Evolutionary conservation across 2,888 invertebrate species (phyloP).

Genomic region (Dimorphilus gyrociliatus): DNA sequence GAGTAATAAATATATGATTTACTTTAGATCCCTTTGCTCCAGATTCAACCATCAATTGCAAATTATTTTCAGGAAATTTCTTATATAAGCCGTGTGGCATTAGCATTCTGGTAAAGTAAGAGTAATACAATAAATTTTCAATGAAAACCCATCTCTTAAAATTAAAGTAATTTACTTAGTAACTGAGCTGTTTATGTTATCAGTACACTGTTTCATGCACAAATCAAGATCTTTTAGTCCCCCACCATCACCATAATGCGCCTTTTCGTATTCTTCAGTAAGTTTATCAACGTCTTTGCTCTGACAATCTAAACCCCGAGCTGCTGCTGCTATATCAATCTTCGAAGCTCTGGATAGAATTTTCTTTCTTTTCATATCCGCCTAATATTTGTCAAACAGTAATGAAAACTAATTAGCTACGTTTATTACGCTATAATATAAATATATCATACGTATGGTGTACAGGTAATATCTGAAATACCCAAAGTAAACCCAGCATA

Average conservation of each 20-base stretch:
- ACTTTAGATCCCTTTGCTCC: constrained; percentile 96
- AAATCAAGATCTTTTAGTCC: constrained; percentile 59
- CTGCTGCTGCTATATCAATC: constrained; percentile 48
- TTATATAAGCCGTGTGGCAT: constrained; percentile 64
- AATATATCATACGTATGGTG: constrained; percentile 18
- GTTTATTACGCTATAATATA: no score
- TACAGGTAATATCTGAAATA: constrained; percentile 78
- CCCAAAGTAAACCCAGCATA: constrained; percentile 81
- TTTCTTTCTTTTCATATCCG: constrained; percentile 50
- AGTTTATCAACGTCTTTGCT: constrained; percentile 44
- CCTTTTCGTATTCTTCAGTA: constrained; percentile 51
- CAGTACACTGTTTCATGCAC: constrained; percentile 57
- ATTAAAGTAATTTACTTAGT: constrained; percentile 50
- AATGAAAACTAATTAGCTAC: no score
- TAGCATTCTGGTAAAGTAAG: constrained; percentile 46
- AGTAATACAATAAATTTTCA: neutral
- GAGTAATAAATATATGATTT: constrained; percentile 19
- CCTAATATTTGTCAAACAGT: no score
- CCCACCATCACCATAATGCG: constrained; percentile 48
- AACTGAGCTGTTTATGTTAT: constrained; percentile 72
- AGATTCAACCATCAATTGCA: constrained; percentile 95
- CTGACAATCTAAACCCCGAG: constrained; percentile 52
- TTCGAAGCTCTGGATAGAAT: constrained; percentile 48
- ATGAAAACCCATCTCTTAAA: no score
- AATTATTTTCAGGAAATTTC: constrained; percentile 79